These are phyloP conservation scores for Synergus itoensis DNA, from an alignment of 2,888 invertebrate species.

Conservation along the genomic window DNA sequence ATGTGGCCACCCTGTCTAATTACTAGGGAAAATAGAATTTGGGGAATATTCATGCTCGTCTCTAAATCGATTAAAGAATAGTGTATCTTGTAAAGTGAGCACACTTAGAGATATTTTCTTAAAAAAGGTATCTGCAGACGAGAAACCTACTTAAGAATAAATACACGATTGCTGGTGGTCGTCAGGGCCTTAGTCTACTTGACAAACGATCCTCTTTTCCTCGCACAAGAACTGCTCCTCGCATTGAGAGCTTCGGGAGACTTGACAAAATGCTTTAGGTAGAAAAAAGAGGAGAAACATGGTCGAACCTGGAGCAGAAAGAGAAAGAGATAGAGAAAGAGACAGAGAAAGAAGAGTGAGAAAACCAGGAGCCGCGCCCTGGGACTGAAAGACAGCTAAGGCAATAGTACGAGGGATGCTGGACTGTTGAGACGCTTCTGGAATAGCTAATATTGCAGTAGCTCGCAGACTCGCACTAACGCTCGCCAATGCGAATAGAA, in stretches of 20 bases:
- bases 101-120: constrained; percentile 16
- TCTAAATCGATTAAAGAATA: neutral
- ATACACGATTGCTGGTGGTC: constrained; percentile 41
- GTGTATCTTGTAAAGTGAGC: neutral
- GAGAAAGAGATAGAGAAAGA: neutral
- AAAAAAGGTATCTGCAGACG: constrained; percentile 25
- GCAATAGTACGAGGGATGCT: constrained; percentile 60
- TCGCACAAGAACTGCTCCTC: constrained; percentile 37
- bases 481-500: constrained; percentile 50
- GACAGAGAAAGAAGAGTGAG: constrained; percentile 17
- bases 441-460: constrained; percentile 68
- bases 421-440: constrained; percentile 63
- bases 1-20: too few species aligned
- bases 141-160: constrained; percentile 38
- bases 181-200: constrained; percentile 34
- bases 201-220: constrained; percentile 41
- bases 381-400: constrained; percentile 60
- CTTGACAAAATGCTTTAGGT: constrained; percentile 57
- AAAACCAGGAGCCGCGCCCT: constrained; percentile 46
- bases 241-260: constrained; percentile 55
- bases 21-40: too few species aligned
- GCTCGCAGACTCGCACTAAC: constrained; percentile 50
- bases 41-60: too few species aligned
- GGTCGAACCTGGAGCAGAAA: constrained; percentile 19
- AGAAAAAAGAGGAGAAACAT: constrained; percentile 42